Percentiles rank a stretch among this genome's conserved stretches.
phyloP scores from a whole-genome alignment of 2,113 vertebrate species.

The Sisor rabdophorus region DNA sequence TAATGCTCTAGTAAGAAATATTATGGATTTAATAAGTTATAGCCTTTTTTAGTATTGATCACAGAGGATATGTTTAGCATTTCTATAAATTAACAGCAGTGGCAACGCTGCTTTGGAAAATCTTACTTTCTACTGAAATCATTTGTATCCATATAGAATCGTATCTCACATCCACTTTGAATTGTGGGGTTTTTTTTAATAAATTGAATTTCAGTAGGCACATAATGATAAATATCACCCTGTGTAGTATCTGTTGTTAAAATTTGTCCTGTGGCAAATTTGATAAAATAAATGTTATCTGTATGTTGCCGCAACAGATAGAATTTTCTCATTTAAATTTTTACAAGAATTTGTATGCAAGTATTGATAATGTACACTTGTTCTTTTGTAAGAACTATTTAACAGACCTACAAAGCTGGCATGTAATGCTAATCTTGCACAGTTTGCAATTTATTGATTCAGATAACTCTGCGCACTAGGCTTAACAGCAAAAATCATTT shows the following conservation, averaged over 20 bases:
- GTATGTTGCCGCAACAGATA: constrained; percentile 27
- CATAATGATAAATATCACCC: constrained; percentile 1
- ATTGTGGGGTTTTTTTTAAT: constrained; percentile 1
- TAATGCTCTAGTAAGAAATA: constrained; percentile 14
- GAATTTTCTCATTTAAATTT: not conserved
- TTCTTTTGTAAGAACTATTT: constrained; percentile 30
- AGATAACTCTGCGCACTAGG: constrained; percentile 3
- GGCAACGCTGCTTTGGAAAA: constrained; percentile 18
- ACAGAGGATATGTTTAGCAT: not conserved
- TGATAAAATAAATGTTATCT: constrained; percentile 14
- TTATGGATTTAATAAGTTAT: not conserved
- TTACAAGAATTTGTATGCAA: constrained; percentile 21
- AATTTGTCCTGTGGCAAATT: constrained; percentile 23
- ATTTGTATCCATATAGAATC: not conserved
- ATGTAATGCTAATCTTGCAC: constrained; percentile 6
- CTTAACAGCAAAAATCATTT: constrained; percentile 21
- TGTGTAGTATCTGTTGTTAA: constrained; percentile 27
- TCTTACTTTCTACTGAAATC: constrained; percentile 31
- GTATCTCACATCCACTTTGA: not conserved
- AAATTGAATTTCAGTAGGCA: constrained; percentile 23
- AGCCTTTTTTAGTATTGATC: not conserved
- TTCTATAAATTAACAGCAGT: constrained; percentile 6
- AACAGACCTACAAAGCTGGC: constrained; percentile 19
- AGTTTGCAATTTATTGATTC: not conserved
- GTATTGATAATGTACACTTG: not conserved